Evolutionary conservation across 1,140 invertebrate species (phyloP), one percentile per base, ranked within the genome.

Genomic region (Drosophila sproati): DNA sequence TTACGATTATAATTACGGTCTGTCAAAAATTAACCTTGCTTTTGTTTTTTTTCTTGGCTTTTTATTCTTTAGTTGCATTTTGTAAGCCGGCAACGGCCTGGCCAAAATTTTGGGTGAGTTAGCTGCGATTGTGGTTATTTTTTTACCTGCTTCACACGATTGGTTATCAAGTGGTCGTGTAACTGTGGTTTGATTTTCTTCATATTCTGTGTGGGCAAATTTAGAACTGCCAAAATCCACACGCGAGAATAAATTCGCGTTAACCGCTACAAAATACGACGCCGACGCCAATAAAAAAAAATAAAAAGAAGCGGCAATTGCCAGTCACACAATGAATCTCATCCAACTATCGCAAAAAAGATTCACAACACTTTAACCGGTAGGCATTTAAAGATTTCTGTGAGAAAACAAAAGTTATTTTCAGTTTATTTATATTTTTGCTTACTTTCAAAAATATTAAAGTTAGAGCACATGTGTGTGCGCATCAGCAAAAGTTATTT

Each of bases 91-190:
- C 47, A 20, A 20, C 20, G 1, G 57, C 12, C 41, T 51, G 34
- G 8, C 3, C 7, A 28, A n/a, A 10, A 35, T 5, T 4, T 37
- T 31, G 34, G 37, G 20, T n/a, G 2, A 6, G 10, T 6, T 8
- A 47, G 5, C 2, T 48, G 28, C 1, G 8, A n/a, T 41, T 56
- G 31, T 32, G 12, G 0, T 12, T 2, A 10, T 56, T 3, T n/a
- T 8, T 2, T 45, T 62, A 92, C 91, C 91, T 92, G 88, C 54
- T 86, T 91, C 2, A 92, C 92, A 34, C 92, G 83, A 63, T 78
- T 91, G 35, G 87, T 90, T 62, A 92, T 92, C 8, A 75, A 55
- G 31, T 82, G 86, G 76, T 92, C 91, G 39, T 92, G 81, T 3
- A 92, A 48, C 7, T 82, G 37, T 35, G 90, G 91, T 76, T 92